Conservation (phyloP, 2,888 invertebrate species). For the Ethmia dodecea region DNA sequence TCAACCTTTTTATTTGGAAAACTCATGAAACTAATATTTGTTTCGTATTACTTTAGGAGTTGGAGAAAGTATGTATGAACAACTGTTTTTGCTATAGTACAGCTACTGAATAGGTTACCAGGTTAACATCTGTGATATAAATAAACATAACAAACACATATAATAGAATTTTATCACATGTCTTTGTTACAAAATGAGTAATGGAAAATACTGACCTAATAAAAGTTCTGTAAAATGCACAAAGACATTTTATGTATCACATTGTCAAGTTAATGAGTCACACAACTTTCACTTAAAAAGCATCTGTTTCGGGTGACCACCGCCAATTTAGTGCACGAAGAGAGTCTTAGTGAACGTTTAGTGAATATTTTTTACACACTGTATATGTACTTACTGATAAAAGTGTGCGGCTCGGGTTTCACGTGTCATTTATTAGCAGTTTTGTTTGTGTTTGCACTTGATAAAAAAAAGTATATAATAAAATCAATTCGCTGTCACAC, state of each 20-base stretch:
- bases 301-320: slow-evolving; percentile 18
- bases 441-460: neutral
- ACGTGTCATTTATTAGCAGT: neutral
- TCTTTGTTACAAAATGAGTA: slow-evolving; percentile 42
- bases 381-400: slow-evolving; percentile 20
- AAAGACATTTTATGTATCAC: slow-evolving; percentile 30
- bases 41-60: too few species aligned
- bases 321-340: slow-evolving; percentile 21
- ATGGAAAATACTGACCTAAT: slow-evolving; percentile 38
- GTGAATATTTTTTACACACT: slow-evolving; percentile 28
- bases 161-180: too few species aligned
- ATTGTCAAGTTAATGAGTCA: slow-evolving; percentile 39
- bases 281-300: slow-evolving; percentile 49
- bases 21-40: too few species aligned
- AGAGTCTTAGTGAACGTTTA: slow-evolving; percentile 10
- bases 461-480: slow-evolving; percentile 1
- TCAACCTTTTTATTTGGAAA: too few species aligned
- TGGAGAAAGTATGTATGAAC: too few species aligned
- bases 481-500: neutral
- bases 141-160: too few species aligned
- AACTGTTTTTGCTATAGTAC: too few species aligned
- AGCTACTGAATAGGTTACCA: too few species aligned
- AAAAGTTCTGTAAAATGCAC: slow-evolving; percentile 24
- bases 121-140: too few species aligned
- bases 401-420: neutral